phyloP scores from a whole-genome alignment of 2,797 vertebrate genomes.

The Coilia nasus region DNA sequence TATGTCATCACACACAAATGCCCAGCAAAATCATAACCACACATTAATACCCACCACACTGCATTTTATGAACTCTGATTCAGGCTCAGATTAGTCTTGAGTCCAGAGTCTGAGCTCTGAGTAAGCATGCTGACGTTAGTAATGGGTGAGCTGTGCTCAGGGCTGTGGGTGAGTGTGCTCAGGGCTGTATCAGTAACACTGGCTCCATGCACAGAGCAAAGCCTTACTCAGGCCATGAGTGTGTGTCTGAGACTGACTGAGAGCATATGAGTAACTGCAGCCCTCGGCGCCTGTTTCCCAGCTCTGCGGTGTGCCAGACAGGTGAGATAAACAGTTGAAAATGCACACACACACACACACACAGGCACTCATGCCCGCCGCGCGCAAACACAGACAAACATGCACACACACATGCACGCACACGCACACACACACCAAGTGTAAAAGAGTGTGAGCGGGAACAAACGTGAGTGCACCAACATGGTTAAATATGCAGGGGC shows the following conservation, averaged over 20 bases:
- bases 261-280: not conserved
- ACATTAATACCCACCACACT: not conserved
- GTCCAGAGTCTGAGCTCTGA: not conserved
- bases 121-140: no score
- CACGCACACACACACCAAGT: not conserved
- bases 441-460: not conserved
- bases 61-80: not conserved
- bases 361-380: no score
- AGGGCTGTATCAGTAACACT: not conserved
- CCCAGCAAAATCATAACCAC: not conserved
- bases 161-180: not conserved
- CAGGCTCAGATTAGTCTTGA: not conserved
- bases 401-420: not conserved
- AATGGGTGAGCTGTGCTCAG: no score
- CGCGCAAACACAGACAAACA: no score
- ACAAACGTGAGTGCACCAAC: not conserved
- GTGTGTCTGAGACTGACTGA: not conserved
- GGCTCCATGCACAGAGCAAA: not conserved
- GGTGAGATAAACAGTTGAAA: not conserved
- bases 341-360: not conserved
- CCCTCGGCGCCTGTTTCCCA: not conserved
- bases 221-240: not conserved
- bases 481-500: slow-evolving; percentile 8
- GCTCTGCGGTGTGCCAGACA: not conserved
- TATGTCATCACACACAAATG: not conserved